Percentiles rank a stretch among this genome's conserved stretches.
Evolutionary conservation across 2,113 vertebrate species (phyloP).

Genomic region (Poicephalus gulielmi): DNA sequence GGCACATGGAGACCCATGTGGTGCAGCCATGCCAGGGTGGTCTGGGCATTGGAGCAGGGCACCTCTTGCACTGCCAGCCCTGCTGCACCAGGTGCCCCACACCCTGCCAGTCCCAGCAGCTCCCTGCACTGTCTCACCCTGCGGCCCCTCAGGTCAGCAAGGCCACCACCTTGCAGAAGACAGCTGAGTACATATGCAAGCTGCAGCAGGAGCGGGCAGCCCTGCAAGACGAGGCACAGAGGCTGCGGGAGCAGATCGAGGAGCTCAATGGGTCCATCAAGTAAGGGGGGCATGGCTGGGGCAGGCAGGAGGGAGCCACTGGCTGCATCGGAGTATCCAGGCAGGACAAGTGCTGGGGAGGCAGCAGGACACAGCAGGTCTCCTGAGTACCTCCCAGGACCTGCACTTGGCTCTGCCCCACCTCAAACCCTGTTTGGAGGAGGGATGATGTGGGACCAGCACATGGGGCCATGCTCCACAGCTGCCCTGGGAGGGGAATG

Average conservation of each 20-base stretch:
- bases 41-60: not conserved
- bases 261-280: conserved; percentile 91
- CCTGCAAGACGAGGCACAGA: conserved; percentile 91
- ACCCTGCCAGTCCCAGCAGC: rapidly evolving
- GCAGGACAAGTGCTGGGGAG: not conserved
- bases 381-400: not conserved
- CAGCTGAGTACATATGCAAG: conserved; percentile 91
- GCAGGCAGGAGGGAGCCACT: not conserved
- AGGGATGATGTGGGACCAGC: not conserved
- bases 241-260: conserved; percentile 88
- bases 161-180: conserved; percentile 95
- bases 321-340: rapidly evolving
- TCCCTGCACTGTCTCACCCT: not conserved
- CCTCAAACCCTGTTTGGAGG: not conserved
- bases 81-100: rapidly evolving
- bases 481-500: not conserved
- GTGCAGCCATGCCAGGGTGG: rapidly evolving
- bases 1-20: rapidly evolving
- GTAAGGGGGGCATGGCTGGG: conserved; percentile 57
- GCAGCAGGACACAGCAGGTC: not conserved
- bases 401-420: not conserved
- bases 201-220: conserved; percentile 92
- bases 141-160: conserved; percentile 86
- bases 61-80: not conserved
- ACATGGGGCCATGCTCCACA: not conserved